Evolutionary conservation across 1,140 invertebrate genomes (phyloP), one percentile per base, ranked within the genome.

Genomic region (Drosophila pachea): DNA sequence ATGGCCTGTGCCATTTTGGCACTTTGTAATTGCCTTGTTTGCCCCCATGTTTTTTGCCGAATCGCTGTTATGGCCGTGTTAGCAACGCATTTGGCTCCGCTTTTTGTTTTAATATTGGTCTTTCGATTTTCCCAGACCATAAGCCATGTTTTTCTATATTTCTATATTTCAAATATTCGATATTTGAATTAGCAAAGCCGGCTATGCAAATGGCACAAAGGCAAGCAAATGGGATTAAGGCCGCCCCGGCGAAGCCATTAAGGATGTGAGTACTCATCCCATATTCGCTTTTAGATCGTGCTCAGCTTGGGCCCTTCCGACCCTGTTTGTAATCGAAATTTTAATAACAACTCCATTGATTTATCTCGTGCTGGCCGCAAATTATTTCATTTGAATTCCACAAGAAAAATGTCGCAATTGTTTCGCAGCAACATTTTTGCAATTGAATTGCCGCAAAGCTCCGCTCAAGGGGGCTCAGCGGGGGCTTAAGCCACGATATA

Each of bases 11-110:
- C 79, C 81, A 83, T 83, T 83, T 83, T 83, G 79, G 79, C 79
- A 83, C 79, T 84, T 79, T 83, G 79, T 83, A 83, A 83, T 83
- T 83, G 79, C 79, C 79, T 83, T 83, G 79, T 83, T 83, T 84
- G 69, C 76, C 79, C 73, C 74, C 61, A 74, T 82, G 74, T 82
- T 78, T 78, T 73, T 59, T 73, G 55, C 52, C 68, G 54, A 43
- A 33, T 22, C 31, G 65, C 56, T 83, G 78, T 75, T 83, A 78
- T 83, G 78, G 75, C 72, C 61, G 50, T 74, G 69, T 84, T 83
- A 76, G 73, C 76, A 79, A 79, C 69, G 73, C 66, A 84, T 83
- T 76, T 78, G 59, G 58, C 68, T 74, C 53, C 14, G 35, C 32
- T 54, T 59, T 33, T 49, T 59, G 16, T 55, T 56, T 14, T 4